Evolutionary conservation across 2,888 invertebrate species (phyloP).

Genomic region (Punctoribates punctum): DNA sequence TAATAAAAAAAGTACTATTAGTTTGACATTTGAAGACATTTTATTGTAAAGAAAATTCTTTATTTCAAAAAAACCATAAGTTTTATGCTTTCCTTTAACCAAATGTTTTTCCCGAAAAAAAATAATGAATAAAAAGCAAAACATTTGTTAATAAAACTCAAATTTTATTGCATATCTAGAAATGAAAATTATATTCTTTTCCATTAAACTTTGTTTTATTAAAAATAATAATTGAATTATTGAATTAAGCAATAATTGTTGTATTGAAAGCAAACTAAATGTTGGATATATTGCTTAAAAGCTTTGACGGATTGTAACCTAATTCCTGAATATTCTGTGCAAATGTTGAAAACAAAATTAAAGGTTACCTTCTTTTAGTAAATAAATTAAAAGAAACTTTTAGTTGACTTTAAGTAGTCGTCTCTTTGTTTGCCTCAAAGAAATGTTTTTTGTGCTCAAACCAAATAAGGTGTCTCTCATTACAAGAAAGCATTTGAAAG

Average conservation of each 20-base stretch:
- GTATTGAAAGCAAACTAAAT: no score
- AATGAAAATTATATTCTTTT: no score
- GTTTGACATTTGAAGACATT: neutral
- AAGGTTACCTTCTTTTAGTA: neutral
- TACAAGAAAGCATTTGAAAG: neutral
- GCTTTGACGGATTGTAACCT: no score
- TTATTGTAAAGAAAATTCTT: neutral
- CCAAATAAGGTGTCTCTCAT: slow-evolving; percentile 2
- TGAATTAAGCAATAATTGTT: no score
- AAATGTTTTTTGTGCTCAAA: neutral
- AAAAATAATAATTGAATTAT: no score
- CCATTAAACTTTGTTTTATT: no score
- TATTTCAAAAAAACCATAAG: neutral
- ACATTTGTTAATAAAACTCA: no score
- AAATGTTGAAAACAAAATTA: neutral
- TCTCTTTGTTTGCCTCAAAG: neutral
- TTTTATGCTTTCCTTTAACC: no score
- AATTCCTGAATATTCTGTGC: no score
- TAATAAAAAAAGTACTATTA: neutral
- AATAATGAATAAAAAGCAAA: neutral
- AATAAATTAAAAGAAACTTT: neutral
- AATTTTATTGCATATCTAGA: no score
- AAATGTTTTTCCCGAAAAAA: neutral
- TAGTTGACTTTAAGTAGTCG: neutral
- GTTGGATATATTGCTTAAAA: no score